Evolutionary conservation across 2,113 vertebrate genomes (phyloP).

Genomic region (Hypocryptadius cinnamomeus): DNA sequence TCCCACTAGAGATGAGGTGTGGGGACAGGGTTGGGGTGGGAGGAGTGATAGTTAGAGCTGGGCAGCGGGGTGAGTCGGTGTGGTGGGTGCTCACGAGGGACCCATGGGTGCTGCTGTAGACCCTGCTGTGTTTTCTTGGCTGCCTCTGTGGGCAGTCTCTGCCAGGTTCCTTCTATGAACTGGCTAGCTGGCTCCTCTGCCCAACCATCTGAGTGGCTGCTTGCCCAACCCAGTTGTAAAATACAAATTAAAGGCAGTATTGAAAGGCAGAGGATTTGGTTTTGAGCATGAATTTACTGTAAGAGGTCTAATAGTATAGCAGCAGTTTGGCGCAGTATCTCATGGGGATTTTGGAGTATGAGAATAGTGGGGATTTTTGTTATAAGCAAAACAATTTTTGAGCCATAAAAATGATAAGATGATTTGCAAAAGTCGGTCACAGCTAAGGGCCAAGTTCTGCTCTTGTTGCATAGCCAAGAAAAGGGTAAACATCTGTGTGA

Average conservation of each 20-base stretch:
- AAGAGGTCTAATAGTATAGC: neutral
- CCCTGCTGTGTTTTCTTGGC: neutral
- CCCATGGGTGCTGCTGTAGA: neutral
- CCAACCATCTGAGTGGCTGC: neutral
- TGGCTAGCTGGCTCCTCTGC: neutral
- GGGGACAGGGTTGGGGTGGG: neutral
- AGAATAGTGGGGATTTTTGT: neutral
- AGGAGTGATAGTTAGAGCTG: neutral
- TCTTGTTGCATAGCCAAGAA: neutral
- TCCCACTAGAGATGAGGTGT: neutral
- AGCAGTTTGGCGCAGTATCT: neutral
- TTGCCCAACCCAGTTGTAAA: neutral
- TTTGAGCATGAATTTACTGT: neutral
- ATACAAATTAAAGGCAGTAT: neutral
- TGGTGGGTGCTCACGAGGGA: rapidly evolving
- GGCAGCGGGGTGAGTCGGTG: neutral
- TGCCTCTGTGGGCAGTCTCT: neutral
- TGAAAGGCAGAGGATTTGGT: neutral
- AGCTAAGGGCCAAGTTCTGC: neutral
- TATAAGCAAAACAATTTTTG: neutral
- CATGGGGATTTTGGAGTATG: neutral
- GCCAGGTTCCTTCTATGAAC: neutral
- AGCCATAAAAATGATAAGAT: neutral
- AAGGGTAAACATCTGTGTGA: neutral
- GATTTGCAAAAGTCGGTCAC: neutral